Percentiles rank a stretch among this genome's conserved stretches.
Evolutionary conservation across 1,140 invertebrate genomes (phyloP).

Genomic region (Ostrea edulis): DNA sequence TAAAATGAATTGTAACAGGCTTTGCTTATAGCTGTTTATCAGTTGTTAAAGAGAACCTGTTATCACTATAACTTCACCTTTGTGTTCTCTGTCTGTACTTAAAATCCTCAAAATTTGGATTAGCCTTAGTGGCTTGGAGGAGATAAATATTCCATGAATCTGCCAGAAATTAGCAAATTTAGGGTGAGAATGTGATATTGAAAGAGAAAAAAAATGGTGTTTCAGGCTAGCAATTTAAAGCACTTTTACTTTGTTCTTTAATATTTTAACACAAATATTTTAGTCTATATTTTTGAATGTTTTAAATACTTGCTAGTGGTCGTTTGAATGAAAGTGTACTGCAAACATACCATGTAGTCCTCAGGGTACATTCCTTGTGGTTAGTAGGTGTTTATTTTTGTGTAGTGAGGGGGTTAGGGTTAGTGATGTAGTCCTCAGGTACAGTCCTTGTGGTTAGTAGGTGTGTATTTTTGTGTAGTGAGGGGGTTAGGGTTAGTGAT

Average conservation of each 20-base stretch:
- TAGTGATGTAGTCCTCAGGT: not conserved
- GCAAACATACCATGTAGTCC: too few species aligned
- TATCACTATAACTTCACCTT: not conserved
- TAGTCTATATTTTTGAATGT: not conserved
- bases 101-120: slow-evolving; percentile 7
- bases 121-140: not conserved
- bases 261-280: not conserved
- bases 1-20: not conserved
- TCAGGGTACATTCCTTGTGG: not conserved
- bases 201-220: not conserved
- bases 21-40: not conserved
- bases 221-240: not conserved
- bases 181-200: not conserved
- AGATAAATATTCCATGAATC: not conserved
- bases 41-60: not conserved
- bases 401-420: not conserved
- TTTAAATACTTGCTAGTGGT: not conserved
- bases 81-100: not conserved
- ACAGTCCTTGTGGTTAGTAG: not conserved
- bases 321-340: not conserved
- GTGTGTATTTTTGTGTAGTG: not conserved
- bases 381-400: not conserved
- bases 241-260: not conserved
- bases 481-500: not conserved
- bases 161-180: not conserved